These are phyloP conservation scores for Tachysurus vachellii DNA, from an alignment of 2,113 vertebrate genomes.

Conservation along the genomic window DNA sequence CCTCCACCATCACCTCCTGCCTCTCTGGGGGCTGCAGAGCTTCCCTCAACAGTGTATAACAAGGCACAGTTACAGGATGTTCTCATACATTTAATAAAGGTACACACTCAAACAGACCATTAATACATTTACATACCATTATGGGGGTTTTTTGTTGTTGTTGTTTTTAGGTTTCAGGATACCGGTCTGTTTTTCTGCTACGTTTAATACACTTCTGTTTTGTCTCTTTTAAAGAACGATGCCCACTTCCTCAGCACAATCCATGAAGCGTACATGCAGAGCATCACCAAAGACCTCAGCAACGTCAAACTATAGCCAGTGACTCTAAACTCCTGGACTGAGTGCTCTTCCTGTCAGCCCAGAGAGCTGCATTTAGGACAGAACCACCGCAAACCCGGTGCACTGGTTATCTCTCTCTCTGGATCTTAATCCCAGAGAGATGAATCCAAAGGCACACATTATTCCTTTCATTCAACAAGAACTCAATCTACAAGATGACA, in stretches of 20 bases:
- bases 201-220: background rate
- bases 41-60: conserved; percentile 76
- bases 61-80: conserved; percentile 89
- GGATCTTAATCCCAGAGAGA: background rate
- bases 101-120: conserved; percentile 55
- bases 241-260: conserved; percentile 87
- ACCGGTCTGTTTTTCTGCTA: background rate
- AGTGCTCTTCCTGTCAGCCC: background rate
- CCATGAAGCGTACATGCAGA: conserved; percentile 91
- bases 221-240: conserved; percentile 79
- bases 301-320: conserved; percentile 82
- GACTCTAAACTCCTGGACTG: background rate
- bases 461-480: background rate
- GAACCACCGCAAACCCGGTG: background rate
- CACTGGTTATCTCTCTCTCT: background rate
- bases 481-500: background rate
- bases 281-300: conserved; percentile 83
- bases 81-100: conserved; percentile 94
- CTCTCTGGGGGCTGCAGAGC: conserved; percentile 71
- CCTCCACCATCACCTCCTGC: conserved; percentile 68
- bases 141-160: background rate
- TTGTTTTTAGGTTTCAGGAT: background rate
- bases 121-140: background rate
- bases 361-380: conserved; percentile 8
- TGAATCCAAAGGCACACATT: background rate